Base-by-base conservation (phyloP, 2,797 vertebrate species). In the Neostethus bicornis region DNA sequence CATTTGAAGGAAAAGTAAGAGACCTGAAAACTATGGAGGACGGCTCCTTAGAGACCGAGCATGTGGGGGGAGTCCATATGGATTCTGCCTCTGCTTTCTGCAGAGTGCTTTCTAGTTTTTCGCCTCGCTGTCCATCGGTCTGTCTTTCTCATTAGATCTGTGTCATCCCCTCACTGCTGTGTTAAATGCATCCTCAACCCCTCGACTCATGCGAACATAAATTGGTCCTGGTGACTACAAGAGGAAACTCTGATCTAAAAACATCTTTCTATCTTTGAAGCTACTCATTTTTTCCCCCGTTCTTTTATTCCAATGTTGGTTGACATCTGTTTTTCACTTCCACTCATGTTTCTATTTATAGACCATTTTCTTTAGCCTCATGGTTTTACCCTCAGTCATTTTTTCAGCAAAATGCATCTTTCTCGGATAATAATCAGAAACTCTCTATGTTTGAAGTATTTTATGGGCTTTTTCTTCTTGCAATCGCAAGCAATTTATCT, bases 61-160 rank as follows among this genome's bases (percentile, higher is more conserved):
- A 42, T 35, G 38, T 44, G 48, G 37, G 2, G 41, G 38, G 53
- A 51, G 51, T 76, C 71, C 59, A 35, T 55, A 50, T 70, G 68
- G 31, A 58, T 70, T 61, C 69, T 52, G 34, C 61, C 23, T 75
- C 57, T 21, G 72, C 47, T 77, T 67, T 80, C 65, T 70, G 76
- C 68, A 71, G 77, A 74, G 66, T 77, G 69, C 70, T 66, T 77
- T 49, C 49, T 41, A 58, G 61, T 51, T 77, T 51, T 46, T 58
- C 50, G 38, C 53, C 62, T 57, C 26, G 0, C 55, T 38, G 61
- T 55, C 70, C 13, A 41, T 68, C 63, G 6, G 35, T 59, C 65
- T 51, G 76, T 89, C 92, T 91, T 92, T 94, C 93, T 94, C 91
- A 94, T 93, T 86, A 89, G 91, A 94, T 97, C 94, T 93, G 85